Conservation (phyloP, 2,888 invertebrate genomes). For the Cremastinae sp. region DNA sequence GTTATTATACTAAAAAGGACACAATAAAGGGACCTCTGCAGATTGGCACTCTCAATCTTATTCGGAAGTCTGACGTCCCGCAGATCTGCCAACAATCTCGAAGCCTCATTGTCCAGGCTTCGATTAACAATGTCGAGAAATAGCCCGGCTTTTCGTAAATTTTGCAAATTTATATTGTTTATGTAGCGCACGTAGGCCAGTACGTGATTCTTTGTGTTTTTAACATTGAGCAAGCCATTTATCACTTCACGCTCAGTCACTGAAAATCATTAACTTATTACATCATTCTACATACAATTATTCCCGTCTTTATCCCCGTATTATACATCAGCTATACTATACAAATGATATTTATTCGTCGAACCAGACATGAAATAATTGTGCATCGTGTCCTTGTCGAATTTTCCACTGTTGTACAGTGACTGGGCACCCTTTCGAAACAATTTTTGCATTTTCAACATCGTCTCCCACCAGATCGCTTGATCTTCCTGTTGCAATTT, state of each 20-base stretch:
- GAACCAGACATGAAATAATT: conserved; percentile 99
- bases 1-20: too few species aligned
- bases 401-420: conserved; percentile 90
- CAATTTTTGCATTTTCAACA: conserved; percentile 96
- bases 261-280: too few species aligned
- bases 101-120: conserved; percentile 95
- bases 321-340: too few species aligned
- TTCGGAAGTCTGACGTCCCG: conserved; percentile 94
- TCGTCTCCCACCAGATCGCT: conserved; percentile 98
- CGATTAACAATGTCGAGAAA: conserved; percentile 97
- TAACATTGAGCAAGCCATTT: conserved; percentile 95
- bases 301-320: too few species aligned
- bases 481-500: conserved; percentile 98
- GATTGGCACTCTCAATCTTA: conserved; percentile 93
- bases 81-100: conserved; percentile 92
- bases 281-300: too few species aligned
- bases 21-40: conserved; percentile 95
- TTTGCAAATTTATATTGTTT: conserved; percentile 97
- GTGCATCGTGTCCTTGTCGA: conserved; percentile 96
- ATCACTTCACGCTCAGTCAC: conserved; percentile 99
- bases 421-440: conserved; percentile 95
- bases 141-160: conserved; percentile 95
- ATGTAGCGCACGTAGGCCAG: conserved; percentile 97
- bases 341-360: conserved; percentile 2
- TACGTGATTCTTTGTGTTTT: conserved; percentile 97